Conservation (phyloP, 2,797 vertebrate species). For the Propithecus deckenii region DNA sequence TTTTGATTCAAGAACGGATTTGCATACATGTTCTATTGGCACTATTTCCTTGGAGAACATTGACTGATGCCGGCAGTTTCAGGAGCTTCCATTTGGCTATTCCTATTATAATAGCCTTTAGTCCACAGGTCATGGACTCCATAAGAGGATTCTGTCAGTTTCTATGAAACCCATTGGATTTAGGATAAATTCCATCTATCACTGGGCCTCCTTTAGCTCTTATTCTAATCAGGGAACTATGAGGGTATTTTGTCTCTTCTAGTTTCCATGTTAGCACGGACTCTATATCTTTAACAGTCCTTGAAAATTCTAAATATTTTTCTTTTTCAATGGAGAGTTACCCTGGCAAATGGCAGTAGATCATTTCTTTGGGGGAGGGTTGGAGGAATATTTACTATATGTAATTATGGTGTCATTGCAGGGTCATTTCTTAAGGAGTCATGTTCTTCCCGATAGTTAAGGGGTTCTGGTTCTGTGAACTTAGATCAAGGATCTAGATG, state of each 20-base stretch:
- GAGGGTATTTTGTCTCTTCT: not conserved
- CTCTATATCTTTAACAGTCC: not conserved
- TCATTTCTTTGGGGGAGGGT: not conserved
- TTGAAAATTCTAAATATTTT: not conserved
- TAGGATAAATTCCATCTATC: not conserved
- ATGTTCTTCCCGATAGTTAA: not conserved
- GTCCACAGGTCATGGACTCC: not conserved
- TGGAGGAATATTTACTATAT: not conserved
- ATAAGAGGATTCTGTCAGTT: not conserved
- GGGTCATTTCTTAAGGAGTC: not conserved
- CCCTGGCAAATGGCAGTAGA: not conserved
- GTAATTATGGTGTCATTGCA: not conserved
- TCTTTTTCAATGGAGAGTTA: not conserved
- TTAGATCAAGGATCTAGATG: not conserved
- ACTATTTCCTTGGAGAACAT: not conserved
- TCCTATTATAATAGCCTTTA: not conserved
- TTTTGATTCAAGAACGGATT: not conserved
- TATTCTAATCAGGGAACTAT: not conserved
- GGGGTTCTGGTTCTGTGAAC: not conserved
- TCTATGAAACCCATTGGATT: not conserved
- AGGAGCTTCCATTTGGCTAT: not conserved
- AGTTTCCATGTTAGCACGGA: not conserved
- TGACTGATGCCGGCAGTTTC: not conserved
- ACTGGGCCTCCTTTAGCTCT: not conserved
- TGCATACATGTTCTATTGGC: not conserved